Base-by-base conservation (phyloP, 1,140 invertebrate genomes). In the Mamestra configurata region DNA sequence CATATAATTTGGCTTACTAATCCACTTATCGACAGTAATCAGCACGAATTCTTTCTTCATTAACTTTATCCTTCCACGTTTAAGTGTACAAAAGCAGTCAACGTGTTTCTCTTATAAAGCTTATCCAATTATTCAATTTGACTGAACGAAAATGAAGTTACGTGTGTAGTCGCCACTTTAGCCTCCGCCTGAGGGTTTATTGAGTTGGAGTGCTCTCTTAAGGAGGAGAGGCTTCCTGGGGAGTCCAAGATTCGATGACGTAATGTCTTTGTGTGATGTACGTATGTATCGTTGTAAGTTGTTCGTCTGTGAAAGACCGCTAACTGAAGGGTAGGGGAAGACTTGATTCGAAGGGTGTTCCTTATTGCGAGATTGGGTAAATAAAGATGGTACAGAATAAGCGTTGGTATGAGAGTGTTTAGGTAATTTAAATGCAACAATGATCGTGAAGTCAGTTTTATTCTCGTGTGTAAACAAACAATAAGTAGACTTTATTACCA, bases 111-210 rank as follows among this genome's bases (percentile, higher is more conserved):
- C 57, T 77, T 64, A 40, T 66, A 66, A 77, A 64, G 46, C 46
- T 64, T 77, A 75, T 82, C 77, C 40, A 81, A 76, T 77, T 51
- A 77, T 75, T 66, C 73, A 76, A 82, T 76, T 64, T 79, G 51
- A 66, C 24, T 79, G 55, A 70, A 64, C 76, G 59, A 77, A 77
- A 85, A 83, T 81, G 66, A 79, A 80, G 82, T 85, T 83, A 85
- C 81, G 79, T 78, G 79, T 85, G 84, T 84, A 81, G 77, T 72
- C 70, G 68, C 77, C 78, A 82, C 82, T 82, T 79, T 83, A 79
- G 71, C 79, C 70, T 57, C 76, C 76, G 73, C 53, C 80, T 80
- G 75, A 78, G 76, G 70, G 80, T 83, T 81, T 85, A 83, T 85
- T 78, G 78, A 83, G 78, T 85, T 83, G 77, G 79, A 78, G 78